Conservation (phyloP, 2,888 invertebrate species). For the Gymnoscelis rufifasciata region DNA sequence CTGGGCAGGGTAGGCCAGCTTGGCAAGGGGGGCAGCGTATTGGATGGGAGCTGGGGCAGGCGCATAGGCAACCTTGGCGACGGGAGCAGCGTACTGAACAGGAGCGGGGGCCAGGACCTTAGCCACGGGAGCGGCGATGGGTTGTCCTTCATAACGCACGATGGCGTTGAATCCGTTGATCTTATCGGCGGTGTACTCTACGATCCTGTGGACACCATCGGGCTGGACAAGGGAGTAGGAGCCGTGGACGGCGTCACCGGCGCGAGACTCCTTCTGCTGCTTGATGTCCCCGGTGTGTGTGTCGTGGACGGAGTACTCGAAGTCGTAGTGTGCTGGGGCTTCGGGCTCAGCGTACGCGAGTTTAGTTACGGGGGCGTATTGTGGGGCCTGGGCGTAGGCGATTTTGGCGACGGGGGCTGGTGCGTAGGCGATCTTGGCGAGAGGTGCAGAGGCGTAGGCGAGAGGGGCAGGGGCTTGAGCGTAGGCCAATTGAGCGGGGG, state of each 20-base stretch:
- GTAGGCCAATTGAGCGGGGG: conserved; percentile 10
- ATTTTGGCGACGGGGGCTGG: conserved; percentile 14
- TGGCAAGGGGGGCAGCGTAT: conserved; percentile 36
- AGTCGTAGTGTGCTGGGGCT: conserved; percentile 65
- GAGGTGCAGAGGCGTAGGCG: conserved; percentile 12
- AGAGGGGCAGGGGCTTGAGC: conserved; percentile 19
- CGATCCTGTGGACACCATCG: conserved; percentile 66
- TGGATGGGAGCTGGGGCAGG: conserved; percentile 31
- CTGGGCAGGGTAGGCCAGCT: conserved; percentile 41
- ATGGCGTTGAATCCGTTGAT: conserved; percentile 68
- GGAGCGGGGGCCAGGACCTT: conserved; percentile 36
- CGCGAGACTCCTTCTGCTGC: conserved; percentile 65
- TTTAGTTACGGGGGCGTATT: conserved; percentile 46
- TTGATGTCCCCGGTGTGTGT: conserved; percentile 66
- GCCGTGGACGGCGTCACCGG: conserved; percentile 65
- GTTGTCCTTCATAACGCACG: conserved; percentile 66
- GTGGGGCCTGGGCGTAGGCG: conserved; percentile 12
- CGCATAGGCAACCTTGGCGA: conserved; percentile 41
- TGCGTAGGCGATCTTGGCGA: conserved; percentile 20
- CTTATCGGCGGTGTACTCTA: conserved; percentile 67
- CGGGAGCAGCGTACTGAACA: conserved; percentile 33
- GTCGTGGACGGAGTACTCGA: conserved; percentile 68
- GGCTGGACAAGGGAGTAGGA: conserved; percentile 73
- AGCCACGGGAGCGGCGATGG: conserved; percentile 38
- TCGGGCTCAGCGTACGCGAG: conserved; percentile 55